Evolutionary conservation across 30 jellyfish, hydroid and myxozoan species (phyloP).

Genomic region (Aurelia coerulea): DNA sequence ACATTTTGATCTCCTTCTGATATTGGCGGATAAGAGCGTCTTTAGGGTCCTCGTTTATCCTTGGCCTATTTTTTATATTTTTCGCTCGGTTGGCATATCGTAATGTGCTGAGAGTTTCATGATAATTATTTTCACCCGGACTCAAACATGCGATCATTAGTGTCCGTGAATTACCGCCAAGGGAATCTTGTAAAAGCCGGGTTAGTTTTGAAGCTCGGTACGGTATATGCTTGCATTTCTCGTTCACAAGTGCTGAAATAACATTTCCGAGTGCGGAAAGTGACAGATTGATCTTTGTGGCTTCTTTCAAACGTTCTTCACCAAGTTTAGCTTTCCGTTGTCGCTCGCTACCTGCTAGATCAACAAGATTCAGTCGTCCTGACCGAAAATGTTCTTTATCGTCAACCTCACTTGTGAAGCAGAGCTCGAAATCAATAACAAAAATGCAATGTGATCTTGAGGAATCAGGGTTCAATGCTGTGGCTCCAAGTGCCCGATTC

Average conservation of each 20-base stretch:
- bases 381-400: constrained; percentile 90
- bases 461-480: constrained; percentile 97
- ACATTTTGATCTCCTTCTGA: constrained; percentile 89
- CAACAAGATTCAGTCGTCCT: constrained; percentile 94
- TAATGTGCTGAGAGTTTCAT: constrained; percentile 92
- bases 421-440: constrained; percentile 92
- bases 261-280: constrained; percentile 97
- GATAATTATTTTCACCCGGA: constrained; percentile 94
- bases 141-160: constrained; percentile 97
- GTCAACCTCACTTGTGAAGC: constrained; percentile 88
- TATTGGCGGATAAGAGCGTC: constrained; percentile 92
- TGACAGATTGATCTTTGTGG: constrained; percentile 94
- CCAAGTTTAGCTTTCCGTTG: constrained; percentile 91
- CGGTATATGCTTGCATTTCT: constrained; percentile 93
- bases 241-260: constrained; percentile 93
- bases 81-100: constrained; percentile 98
- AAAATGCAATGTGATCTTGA: constrained; percentile 97
- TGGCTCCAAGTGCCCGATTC: constrained; percentile 97
- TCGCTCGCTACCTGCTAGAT: constrained; percentile 98
- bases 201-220: constrained; percentile 97
- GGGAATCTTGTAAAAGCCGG: constrained; percentile 93
- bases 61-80: constrained; percentile 90
- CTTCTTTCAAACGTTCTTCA: constrained; percentile 94
- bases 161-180: constrained; percentile 97
- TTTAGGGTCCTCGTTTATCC: constrained; percentile 95